phyloP scores from a whole-genome alignment of 2,113 vertebrate genomes.

The Mastomys coucha region DNA sequence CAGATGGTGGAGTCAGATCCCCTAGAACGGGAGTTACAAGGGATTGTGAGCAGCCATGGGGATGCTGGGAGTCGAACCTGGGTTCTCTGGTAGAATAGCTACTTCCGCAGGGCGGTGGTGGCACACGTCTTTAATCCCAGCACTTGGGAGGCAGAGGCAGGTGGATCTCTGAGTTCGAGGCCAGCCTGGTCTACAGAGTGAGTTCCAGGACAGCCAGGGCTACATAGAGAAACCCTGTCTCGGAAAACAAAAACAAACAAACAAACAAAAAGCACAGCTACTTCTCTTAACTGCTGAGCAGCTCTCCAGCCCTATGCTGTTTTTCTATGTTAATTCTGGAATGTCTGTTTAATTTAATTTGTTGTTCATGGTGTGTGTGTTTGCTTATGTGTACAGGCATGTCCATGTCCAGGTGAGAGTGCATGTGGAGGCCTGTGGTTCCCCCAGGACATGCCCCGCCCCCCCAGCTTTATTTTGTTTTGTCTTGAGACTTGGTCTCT shows the following conservation, averaged over 20 bases:
- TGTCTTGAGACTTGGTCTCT: not conserved
- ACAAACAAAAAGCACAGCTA: no score
- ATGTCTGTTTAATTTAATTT: not conserved
- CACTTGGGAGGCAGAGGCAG: no score
- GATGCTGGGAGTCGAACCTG: not conserved
- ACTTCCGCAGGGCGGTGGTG: no score
- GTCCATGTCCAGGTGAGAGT: not conserved
- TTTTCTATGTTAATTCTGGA: not conserved
- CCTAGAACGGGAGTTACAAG: not conserved
- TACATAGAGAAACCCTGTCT: no score
- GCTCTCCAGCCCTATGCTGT: not conserved
- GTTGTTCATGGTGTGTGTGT: not conserved
- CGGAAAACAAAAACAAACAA: no score
- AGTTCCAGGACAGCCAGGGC: no score
- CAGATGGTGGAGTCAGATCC: not conserved
- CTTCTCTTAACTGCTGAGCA: not conserved
- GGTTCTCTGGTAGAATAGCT: no score
- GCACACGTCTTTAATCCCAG: no score
- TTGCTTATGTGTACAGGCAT: not conserved
- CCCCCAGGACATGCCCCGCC: not conserved
- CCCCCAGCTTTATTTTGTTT: not conserved
- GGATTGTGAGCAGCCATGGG: not conserved
- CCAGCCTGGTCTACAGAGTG: no score
- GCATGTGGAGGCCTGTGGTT: not conserved
- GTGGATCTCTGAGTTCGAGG: no score